Base-by-base conservation (phyloP, 2,888 invertebrate species). In the Drosophila dives region DNA sequence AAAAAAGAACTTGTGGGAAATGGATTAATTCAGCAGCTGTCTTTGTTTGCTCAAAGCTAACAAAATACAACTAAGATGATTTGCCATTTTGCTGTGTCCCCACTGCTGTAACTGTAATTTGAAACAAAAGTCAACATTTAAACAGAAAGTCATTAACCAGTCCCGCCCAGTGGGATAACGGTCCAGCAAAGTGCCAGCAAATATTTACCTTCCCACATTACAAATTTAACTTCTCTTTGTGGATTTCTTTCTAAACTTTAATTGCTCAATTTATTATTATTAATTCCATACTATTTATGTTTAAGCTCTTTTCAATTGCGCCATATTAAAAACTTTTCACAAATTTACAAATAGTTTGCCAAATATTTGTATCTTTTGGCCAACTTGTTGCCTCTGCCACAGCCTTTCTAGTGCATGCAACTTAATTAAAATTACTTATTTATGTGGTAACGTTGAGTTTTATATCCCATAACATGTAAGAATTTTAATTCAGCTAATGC, bases 391-490 rank as follows among this genome's bases (percentile, higher is more conserved):
- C 50, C 62, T 23, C 29, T 29, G 29, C 17, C 55, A 62, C 38
- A 23, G 15, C 48, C 72, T 58, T 69, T 63, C 64, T 73, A 73
- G 29, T 36, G 54, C 71, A 75, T 65, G 69, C 68, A 81, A 84
- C 77, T 81, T 75, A 78, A 84, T 81, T 64, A 60, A 67, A 55
- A 63, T 64, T 38, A 36, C n/a, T 59, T 58, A 75, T 61, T 45
- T 45, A 23, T 45, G 45, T 58, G 61, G 66, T 64, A n/a, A 17
- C 49, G 3, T 53, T 61, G 26, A 34, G 34, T 68, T 72, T 68
- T 32, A 64, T 58, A n/a, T 4, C 15, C 0, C 3, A 64, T 64
- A 50, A 50, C 50, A 50, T 64, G 50, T 20, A 54, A 8, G 2
- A 4, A 29, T n/a, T 26, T 29, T 4, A 5, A 6, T 20, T 23